Base-by-base conservation (phyloP, 2,113 vertebrate genomes). In the Phyllostomus discolor region DNA sequence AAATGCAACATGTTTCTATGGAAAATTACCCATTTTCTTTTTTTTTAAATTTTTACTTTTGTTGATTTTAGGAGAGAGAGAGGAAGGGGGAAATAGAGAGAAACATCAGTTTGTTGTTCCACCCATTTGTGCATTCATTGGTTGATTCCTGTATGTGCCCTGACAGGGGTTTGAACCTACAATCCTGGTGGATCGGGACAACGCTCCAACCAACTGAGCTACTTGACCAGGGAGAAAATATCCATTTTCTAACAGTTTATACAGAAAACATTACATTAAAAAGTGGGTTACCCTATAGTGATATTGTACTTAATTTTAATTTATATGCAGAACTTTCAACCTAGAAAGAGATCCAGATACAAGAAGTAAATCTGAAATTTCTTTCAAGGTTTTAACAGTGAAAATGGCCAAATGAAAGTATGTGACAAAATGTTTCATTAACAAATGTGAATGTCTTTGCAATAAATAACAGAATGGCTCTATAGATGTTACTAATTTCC, bases 321-420 rank as follows among this genome's bases (percentile, higher is more conserved):
- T 95, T 90, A 67, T 17, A 89, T 57, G 17, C 10, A 90, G 26
- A 92, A 69, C 7, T 85, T 93, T 85, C 75, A 85, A 95, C 52
- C 28, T 57, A 90, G 83, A 82, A 92, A 80, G 83, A 92, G 48
- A 85, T 7, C 52, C 50, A 93, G 16, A 64, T 43, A 59, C 48
- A 83, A 92, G 84, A 92, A 88, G 72, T 57, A 67, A 78, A 95
- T 85, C 41, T 79, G 59, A 92, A 54, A 87, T 88, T 78, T 90
- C n/a, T 92, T 95, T 94, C 62, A 73, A 81, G 31, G 10, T 90
- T 92, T 88, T 94, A 69, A 52, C 50, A 80, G 24, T 76, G 19
- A 96, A 93, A 94, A 90, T 94, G 64, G 64, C 20, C 48, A 91
- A 83, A 35, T 84, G 90, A 90, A 88, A 83, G 10, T 91, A 67